phyloP scores from a whole-genome alignment of 35 echinoderm and acorn worm species.

The Apostichopus parvimensis region DNA sequence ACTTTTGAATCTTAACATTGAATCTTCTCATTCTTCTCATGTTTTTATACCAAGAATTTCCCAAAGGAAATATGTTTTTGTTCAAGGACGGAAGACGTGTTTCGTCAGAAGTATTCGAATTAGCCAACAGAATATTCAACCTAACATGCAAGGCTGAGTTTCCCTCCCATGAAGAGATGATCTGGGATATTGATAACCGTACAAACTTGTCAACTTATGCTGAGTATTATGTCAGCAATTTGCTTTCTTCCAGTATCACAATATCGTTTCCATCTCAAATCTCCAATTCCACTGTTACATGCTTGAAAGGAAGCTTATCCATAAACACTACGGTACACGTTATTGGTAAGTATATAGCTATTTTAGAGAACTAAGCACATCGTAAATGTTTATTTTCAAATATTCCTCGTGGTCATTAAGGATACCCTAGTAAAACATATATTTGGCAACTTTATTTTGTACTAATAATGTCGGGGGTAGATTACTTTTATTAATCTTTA shows the following conservation, averaged over 20 bases:
- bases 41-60: neutral
- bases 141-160: neutral
- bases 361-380: neutral
- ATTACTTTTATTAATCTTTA: too few relatives aligned
- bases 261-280: neutral
- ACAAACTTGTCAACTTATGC: neutral
- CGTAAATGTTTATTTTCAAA: neutral
- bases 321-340: neutral
- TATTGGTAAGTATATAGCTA: neutral
- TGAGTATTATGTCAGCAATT: neutral
- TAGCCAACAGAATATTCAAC: neutral
- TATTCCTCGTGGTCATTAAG: neutral
- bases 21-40: too few relatives aligned
- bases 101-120: neutral
- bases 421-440: neutral
- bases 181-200: neutral
- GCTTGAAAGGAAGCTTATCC: neutral
- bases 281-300: neutral
- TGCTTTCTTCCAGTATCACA: neutral
- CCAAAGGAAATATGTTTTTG: neutral
- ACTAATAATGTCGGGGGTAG: too few relatives aligned
- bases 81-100: neutral
- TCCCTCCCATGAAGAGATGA: neutral
- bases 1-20: too few relatives aligned
- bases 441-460: too few relatives aligned